Evolutionary conservation across 2,888 invertebrate species (phyloP).

Genomic region (Eutolmus rufibarbis): DNA sequence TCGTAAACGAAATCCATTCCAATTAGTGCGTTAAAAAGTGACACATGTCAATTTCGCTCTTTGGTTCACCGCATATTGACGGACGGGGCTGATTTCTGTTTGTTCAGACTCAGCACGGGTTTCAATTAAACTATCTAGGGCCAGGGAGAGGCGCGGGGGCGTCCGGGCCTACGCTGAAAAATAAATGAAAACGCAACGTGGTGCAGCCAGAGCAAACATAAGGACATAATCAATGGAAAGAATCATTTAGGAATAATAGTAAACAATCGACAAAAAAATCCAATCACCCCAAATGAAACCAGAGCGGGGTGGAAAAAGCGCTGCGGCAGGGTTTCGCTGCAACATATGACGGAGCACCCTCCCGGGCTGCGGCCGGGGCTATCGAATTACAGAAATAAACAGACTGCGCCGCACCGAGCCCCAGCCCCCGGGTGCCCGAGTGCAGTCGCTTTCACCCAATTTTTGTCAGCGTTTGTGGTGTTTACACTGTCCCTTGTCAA

Average conservation of each 20-base stretch:
- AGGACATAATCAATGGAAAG: conserved; percentile 16
- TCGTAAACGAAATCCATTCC: conserved; percentile 10
- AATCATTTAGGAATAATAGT: conserved; percentile 26
- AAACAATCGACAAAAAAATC: conserved; percentile 9
- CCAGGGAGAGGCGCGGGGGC: background rate
- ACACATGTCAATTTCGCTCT: conserved; percentile 2
- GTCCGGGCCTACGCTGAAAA: background rate
- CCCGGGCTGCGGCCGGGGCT: background rate
- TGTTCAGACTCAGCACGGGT: conserved; percentile 13
- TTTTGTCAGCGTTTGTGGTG: conserved; percentile 25
- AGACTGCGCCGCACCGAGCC: background rate
- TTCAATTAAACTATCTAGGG: conserved; percentile 16
- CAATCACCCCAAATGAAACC: conserved; percentile 4
- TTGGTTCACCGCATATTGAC: background rate
- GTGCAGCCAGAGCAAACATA: conserved; percentile 8
- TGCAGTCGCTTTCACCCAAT: background rate
- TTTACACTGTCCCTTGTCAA: conserved; percentile 36
- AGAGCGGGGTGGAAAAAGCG: background rate
- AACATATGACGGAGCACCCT: background rate
- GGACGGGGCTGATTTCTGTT: background rate
- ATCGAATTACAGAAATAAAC: conserved; percentile 34
- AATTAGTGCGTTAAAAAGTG: conserved; percentile 13
- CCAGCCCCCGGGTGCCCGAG: background rate
- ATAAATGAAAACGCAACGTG: conserved; percentile 16
- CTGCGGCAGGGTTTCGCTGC: background rate